A percentile compares a stretch with the other conserved stretches of the same genome.
phyloP scores from a whole-genome alignment of 2,797 vertebrate genomes.

The Crocodylus rhombifer region DNA sequence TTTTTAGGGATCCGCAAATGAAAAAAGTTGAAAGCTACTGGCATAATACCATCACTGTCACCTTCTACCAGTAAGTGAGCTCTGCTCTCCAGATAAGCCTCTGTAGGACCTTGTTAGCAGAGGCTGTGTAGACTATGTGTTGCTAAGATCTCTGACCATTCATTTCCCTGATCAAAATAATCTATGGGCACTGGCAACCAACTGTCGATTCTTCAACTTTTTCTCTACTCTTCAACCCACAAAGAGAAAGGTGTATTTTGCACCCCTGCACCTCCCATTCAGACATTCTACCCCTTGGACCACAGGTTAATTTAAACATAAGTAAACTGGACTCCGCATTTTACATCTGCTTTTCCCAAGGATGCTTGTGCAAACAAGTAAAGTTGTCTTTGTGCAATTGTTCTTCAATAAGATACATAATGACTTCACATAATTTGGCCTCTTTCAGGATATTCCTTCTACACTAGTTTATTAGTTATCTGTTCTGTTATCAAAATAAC shows the following conservation, averaged over 20 bases:
- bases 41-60: background rate
- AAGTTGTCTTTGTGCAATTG: background rate
- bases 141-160: rapidly evolving
- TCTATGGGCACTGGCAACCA: background rate
- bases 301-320: background rate
- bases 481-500: background rate
- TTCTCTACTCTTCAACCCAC: background rate
- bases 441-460: background rate
- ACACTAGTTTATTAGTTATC: background rate
- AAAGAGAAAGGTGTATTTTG: background rate
- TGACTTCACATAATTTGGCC: background rate
- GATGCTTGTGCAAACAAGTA: background rate
- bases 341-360: background rate
- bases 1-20: no score
- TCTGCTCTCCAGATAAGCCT: background rate
- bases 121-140: rapidly evolving
- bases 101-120: background rate
- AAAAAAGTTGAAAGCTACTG: no score
- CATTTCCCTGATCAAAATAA: background rate
- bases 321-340: rapidly evolving
- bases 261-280: rapidly evolving
- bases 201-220: rapidly evolving
- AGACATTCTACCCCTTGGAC: rapidly evolving
- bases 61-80: background rate
- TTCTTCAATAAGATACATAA: background rate